Base-by-base conservation (phyloP, 2,797 vertebrate species). In the Propithecus deckenii region DNA sequence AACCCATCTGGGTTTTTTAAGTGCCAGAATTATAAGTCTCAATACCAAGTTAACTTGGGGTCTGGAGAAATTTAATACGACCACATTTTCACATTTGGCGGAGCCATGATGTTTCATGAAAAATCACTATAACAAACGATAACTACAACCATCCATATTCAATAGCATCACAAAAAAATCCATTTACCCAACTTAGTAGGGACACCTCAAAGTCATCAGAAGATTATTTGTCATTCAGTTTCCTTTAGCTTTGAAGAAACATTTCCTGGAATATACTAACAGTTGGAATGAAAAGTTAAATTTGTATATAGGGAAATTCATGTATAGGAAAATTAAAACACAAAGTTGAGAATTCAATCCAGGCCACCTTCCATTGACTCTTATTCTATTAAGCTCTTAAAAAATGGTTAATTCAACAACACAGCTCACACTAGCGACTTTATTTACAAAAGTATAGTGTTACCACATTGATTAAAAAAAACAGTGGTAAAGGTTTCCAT, bases 1-100 rank as follows among this genome's bases (percentile, higher is more conserved):
- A 97, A 59, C 75, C 97, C 96, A 98, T 98, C 94, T 98, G 97
- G 61, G 55, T 57, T 95, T 97, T 89, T 95, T 22, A 84, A 94
- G 50, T 88, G 83, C 95, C 96, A 97, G 92, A 89, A 95, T 63
- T 86, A 0, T 74, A 94, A 97, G 76, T 91, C n/a, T 93, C 38
- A 46, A 61, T 69, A 81, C 35, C 35, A 84, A 96, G 88, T 96
- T 86, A 94, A 79, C 80, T 97, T 80, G 32, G 1, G 79, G 83
- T 92, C 57, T 81, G 63, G 72, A 94, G 76, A 93, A 89, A 65
- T 80, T 88, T 91, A 91, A 93, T 76, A 91, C 2, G 4, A 75
- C 30, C 48, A 76, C n/a, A 76, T 22, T 90, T 96, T 48, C 55
- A 84, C 35, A 67, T 63, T 92, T 95, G 63, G 14, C 71, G 81